Conservation (phyloP, 2,888 invertebrate species). For the Byasa hedistus region DNA sequence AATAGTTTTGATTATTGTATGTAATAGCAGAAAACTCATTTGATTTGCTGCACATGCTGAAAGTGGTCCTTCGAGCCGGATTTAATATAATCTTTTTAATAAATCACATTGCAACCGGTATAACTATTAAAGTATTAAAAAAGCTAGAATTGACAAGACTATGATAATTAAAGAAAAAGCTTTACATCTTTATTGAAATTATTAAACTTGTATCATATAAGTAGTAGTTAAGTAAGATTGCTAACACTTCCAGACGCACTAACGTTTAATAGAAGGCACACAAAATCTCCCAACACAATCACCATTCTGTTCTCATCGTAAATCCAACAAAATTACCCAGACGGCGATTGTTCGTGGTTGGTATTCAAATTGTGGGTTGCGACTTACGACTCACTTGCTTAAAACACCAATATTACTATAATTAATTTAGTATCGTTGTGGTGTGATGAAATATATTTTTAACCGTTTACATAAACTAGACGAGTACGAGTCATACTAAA, state of each 20-base stretch:
- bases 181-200: too few species aligned
- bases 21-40: too few species aligned
- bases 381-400: background rate
- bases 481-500: too few species aligned
- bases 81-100: too few species aligned
- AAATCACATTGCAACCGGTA: too few species aligned
- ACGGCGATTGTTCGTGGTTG: slow-evolving; percentile 11
- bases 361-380: slow-evolving; percentile 9
- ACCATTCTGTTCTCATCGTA: slow-evolving; percentile 11
- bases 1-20: too few species aligned
- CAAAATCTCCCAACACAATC: slow-evolving; percentile 7
- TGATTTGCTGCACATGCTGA: too few species aligned
- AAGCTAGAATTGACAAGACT: too few species aligned
- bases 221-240: background rate
- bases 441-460: background rate
- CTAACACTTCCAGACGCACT: background rate
- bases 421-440: slow-evolving; percentile 1
- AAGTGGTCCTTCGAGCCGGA: too few species aligned
- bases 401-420: background rate
- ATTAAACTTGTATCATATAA: too few species aligned
- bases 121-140: too few species aligned
- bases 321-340: background rate
- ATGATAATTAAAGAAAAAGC: background rate
- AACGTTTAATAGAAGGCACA: slow-evolving; percentile 1
- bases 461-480: too few species aligned